A percentile compares a stretch with the other conserved stretches of the same genome.
phyloP scores from a whole-genome alignment of 2,888 invertebrate species.

The Cremastobaeus sp. region DNA sequence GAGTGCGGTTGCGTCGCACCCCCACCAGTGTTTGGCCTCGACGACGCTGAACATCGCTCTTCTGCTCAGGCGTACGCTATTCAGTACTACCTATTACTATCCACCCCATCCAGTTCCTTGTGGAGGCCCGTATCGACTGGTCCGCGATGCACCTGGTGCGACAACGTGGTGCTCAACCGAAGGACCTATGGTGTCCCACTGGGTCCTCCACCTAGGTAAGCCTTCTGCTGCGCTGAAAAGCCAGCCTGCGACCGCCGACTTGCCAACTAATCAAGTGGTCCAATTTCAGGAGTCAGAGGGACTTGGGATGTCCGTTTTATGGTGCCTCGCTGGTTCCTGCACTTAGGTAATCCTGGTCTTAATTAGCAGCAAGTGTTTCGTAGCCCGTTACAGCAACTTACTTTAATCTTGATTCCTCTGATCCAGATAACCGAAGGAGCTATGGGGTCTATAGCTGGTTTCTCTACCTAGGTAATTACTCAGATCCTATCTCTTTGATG shows the following conservation, averaged over 20 bases:
- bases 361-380: not conserved
- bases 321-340: constrained; percentile 42
- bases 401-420: constrained; percentile 8
- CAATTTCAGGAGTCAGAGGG: constrained; percentile 26
- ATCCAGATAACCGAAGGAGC: constrained; percentile 26
- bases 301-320: constrained; percentile 29
- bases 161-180: constrained; percentile 37
- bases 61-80: constrained; percentile 56
- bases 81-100: constrained; percentile 55
- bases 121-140: constrained; percentile 56
- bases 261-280: too few species aligned
- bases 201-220: constrained; percentile 51
- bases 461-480: constrained; percentile 32
- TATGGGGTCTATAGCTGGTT: constrained; percentile 25
- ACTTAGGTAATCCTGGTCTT: constrained; percentile 24
- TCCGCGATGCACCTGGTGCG: constrained; percentile 50
- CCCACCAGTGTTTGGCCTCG: constrained; percentile 13
- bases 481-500: not conserved
- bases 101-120: constrained; percentile 53
- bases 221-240: constrained; percentile 1
- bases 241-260: too few species aligned
- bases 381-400: not conserved
- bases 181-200: constrained; percentile 41
- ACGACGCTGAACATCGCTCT: constrained; percentile 45
- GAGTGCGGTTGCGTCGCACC: constrained; percentile 48